A percentile compares a stretch with the other conserved stretches of the same genome.
phyloP scores from a whole-genome alignment of 2,888 invertebrate species.

The Brenthis daphne region DNA sequence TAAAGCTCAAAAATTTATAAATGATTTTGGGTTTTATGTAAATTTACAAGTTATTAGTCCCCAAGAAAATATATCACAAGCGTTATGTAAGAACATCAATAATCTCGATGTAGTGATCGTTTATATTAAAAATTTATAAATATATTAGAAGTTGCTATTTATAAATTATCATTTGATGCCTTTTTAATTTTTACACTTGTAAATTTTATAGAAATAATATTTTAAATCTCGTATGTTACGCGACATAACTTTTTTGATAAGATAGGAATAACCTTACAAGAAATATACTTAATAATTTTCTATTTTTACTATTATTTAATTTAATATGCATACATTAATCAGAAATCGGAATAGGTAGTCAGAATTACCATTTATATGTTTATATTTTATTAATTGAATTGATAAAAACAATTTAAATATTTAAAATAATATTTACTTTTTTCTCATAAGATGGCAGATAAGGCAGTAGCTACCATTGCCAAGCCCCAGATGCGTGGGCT shows the following conservation, averaged over 20 bases:
- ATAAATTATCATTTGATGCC: too few relatives aligned
- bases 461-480: constrained; percentile 61
- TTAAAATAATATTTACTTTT: not conserved
- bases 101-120: constrained; percentile 13
- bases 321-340: too few relatives aligned
- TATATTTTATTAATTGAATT: not conserved
- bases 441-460: constrained; percentile 68
- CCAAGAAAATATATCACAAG: not conserved
- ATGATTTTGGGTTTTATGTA: not conserved
- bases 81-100: constrained; percentile 44
- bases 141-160: not conserved
- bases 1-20: not conserved
- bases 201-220: too few relatives aligned
- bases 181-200: not conserved
- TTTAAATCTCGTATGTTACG: not conserved
- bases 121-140: not conserved
- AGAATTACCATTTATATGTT: not conserved
- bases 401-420: not conserved
- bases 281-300: too few relatives aligned
- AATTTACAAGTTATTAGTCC: not conserved
- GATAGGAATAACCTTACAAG: constrained; percentile 3
- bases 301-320: too few relatives aligned
- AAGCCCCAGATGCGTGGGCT: constrained; percentile 88
- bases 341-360: too few relatives aligned
- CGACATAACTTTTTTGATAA: not conserved